A percentile compares a stretch with the other conserved stretches of the same genome.
Conservation (phyloP, 2,888 invertebrate genomes). For the Epsilonema sp. region DNA sequence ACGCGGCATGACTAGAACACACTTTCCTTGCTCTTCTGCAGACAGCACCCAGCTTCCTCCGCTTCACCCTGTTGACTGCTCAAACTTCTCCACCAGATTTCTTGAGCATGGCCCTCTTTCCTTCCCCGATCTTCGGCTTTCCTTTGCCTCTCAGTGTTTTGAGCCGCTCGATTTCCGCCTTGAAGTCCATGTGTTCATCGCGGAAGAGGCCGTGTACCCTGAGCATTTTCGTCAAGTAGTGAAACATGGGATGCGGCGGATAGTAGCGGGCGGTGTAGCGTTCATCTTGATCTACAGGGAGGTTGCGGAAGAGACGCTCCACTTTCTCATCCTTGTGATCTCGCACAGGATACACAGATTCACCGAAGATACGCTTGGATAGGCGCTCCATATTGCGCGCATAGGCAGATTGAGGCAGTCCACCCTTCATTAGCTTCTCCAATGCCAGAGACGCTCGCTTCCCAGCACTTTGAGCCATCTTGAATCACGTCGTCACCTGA, state of each 20-base stretch:
- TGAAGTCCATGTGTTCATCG: conserved; percentile 71
- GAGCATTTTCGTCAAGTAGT: conserved; percentile 33
- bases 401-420: neutral
- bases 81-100: neutral
- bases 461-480: no score
- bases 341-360: neutral
- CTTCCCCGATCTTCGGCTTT: conserved; percentile 5
- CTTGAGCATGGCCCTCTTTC: conserved; percentile 1
- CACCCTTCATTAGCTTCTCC: no score
- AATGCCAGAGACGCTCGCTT: no score
- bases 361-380: conserved; percentile 3
- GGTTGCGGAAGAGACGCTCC: neutral
- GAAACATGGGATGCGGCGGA: conserved; percentile 8
- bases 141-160: conserved; percentile 52
- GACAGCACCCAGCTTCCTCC: no score
- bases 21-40: no score
- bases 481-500: no score
- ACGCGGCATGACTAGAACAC: no score
- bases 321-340: neutral
- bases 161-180: conserved; percentile 60
- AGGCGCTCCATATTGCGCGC: neutral
- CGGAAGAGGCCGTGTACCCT: conserved; percentile 52
- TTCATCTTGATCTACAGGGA: conserved; percentile 1
- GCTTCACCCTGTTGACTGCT: no score
- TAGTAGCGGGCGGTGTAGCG: neutral